A percentile compares a stretch with the other conserved stretches of the same genome.
Conservation (phyloP, 2,888 invertebrate genomes). For the Labia minor region DNA sequence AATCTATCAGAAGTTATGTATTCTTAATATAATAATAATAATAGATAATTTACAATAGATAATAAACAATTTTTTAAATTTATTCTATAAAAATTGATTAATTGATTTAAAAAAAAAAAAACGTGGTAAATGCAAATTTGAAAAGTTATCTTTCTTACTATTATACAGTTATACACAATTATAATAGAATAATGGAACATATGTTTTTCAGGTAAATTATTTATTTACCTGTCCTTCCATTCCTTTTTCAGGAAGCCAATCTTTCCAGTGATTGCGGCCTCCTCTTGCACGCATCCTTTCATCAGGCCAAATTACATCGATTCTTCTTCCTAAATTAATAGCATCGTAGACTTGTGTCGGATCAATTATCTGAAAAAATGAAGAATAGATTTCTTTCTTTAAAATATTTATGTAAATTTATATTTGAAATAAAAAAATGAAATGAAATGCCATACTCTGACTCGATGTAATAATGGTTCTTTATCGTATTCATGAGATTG, state of each 20-base stretch:
- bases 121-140: no score
- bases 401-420: neutral
- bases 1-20: no score
- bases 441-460: slow-evolving; percentile 38
- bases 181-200: no score
- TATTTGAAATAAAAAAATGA: slow-evolving; percentile 20
- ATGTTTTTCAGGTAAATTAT: no score
- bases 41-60: no score
- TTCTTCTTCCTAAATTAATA: slow-evolving; percentile 77
- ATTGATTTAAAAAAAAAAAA: no score
- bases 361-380: slow-evolving; percentile 43
- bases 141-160: no score
- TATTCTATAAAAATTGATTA: no score
- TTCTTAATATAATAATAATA: no score
- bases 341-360: slow-evolving; percentile 75
- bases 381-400: neutral
- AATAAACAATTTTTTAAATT: no score
- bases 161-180: no score
- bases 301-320: slow-evolving; percentile 93
- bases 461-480: slow-evolving; percentile 44
- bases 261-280: slow-evolving; percentile 78
- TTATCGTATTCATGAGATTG: slow-evolving; percentile 29
- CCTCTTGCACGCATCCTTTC: slow-evolving; percentile 78
- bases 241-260: slow-evolving; percentile 80
- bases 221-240: slow-evolving; percentile 76